A percentile compares a stretch with the other conserved stretches of the same genome.
These are phyloP conservation scores for Leucophenga montana DNA, from an alignment of 2,888 invertebrate species.

Conservation along the genomic window DNA sequence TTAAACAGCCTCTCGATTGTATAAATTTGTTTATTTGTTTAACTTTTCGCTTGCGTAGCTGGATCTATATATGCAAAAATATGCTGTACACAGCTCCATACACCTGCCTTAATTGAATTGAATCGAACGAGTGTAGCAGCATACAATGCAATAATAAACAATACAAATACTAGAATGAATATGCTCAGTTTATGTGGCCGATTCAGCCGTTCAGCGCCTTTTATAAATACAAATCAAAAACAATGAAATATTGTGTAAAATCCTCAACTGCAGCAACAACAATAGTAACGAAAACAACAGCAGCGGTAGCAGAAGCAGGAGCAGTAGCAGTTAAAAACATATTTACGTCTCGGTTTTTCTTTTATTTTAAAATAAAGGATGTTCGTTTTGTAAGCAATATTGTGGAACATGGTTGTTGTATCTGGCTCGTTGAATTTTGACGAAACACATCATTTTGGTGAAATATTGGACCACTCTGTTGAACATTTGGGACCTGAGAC, in stretches of 20 bases:
- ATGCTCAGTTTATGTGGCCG: background rate
- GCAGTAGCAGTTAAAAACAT: background rate
- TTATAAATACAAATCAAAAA: slow-evolving; percentile 16
- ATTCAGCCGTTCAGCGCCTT: background rate
- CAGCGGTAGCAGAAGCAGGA: background rate
- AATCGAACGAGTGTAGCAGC: background rate
- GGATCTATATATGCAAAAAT: background rate
- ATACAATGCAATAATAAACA: background rate
- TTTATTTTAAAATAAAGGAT: too few species aligned
- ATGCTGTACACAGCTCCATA: background rate
- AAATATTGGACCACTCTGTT: too few species aligned
- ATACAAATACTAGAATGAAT: too few species aligned
- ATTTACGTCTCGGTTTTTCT: background rate
- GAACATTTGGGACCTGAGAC: too few species aligned
- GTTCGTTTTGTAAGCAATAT: too few species aligned
- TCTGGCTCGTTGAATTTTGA: too few species aligned
- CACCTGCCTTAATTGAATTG: background rate
- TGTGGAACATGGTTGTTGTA: too few species aligned
- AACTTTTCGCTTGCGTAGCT: too few species aligned
- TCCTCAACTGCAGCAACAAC: slow-evolving; percentile 2
- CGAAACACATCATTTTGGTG: too few species aligned
- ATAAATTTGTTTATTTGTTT: too few species aligned
- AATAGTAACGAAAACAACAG: background rate
- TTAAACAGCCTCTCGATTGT: too few species aligned
- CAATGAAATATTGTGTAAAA: slow-evolving; percentile 15